A percentile compares a stretch with the other conserved stretches of the same genome.
Evolutionary conservation across 2,888 invertebrate genomes (phyloP).

Genomic region (Anorthoa munda): DNA sequence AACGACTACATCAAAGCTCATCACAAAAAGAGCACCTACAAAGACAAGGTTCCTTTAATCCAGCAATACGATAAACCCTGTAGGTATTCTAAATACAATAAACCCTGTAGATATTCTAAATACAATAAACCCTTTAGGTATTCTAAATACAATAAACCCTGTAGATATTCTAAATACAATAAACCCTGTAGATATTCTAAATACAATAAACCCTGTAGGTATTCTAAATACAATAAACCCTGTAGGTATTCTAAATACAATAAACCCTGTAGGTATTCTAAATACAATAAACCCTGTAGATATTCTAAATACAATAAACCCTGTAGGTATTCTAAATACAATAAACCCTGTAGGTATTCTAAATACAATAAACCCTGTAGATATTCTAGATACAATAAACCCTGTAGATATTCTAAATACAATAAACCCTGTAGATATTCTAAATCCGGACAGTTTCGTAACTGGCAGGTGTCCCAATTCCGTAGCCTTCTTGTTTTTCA

Average conservation of each 20-base stretch:
- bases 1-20: not conserved
- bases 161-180: constrained; percentile 10
- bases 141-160: constrained; percentile 15
- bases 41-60: not conserved
- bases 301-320: constrained; percentile 24
- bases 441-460: constrained; percentile 15
- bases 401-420: not conserved
- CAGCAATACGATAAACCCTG: constrained; percentile 11
- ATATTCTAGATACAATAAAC: constrained; percentile 24
- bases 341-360: not conserved
- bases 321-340: constrained; percentile 2
- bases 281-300: too few relatives aligned
- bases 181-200: not conserved
- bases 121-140: constrained; percentile 9
- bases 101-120: not conserved
- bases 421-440: not conserved
- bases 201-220: constrained; percentile 10
- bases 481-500: constrained; percentile 43
- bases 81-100: constrained; percentile 4
- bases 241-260: constrained; percentile 10
- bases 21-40: not conserved
- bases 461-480: constrained; percentile 49
- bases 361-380: too few relatives aligned
- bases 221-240: constrained; percentile 15
- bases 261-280: not conserved